Percentiles rank a stretch among this genome's conserved stretches.
Evolutionary conservation across 2,113 vertebrate species (phyloP).

Genomic region (Cygnus atratus): DNA sequence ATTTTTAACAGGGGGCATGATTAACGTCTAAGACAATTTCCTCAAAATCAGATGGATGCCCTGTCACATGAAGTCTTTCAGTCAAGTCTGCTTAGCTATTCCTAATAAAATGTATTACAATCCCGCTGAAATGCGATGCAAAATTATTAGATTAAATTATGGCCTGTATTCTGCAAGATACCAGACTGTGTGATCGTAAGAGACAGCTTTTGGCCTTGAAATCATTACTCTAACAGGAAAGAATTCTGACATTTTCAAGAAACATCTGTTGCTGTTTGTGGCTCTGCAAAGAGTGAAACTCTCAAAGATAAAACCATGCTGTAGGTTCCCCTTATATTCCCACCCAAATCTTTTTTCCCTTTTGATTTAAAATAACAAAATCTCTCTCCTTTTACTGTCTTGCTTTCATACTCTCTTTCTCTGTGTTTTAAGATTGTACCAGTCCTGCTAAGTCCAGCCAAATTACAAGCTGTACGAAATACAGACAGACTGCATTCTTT

Average conservation of each 20-base stretch:
- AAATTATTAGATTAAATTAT: not conserved
- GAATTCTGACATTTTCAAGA: not conserved
- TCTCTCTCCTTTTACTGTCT: not conserved
- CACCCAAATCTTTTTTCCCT: not conserved
- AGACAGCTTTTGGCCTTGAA: not conserved
- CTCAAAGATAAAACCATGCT: not conserved
- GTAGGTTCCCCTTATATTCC: not conserved
- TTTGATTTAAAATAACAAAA: not conserved
- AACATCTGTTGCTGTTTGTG: not conserved
- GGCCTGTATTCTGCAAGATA: not conserved
- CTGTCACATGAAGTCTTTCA: not conserved
- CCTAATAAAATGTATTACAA: not conserved
- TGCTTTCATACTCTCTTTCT: not conserved
- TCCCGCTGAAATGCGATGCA: not conserved
- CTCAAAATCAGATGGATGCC: not conserved
- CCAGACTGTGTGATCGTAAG: rapidly evolving
- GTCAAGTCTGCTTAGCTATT: not conserved
- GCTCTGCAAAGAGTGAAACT: not conserved
- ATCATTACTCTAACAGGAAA: not conserved
- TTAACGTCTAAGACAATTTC: not conserved
- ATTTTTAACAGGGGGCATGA: not conserved
- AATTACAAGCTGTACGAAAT: not conserved
- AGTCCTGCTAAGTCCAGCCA: not conserved
- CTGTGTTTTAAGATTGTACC: not conserved
- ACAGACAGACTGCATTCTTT: not conserved